phyloP scores from a whole-genome alignment of 64 coral and sea anemone genomes.

The Actinia tenebrosa region DNA sequence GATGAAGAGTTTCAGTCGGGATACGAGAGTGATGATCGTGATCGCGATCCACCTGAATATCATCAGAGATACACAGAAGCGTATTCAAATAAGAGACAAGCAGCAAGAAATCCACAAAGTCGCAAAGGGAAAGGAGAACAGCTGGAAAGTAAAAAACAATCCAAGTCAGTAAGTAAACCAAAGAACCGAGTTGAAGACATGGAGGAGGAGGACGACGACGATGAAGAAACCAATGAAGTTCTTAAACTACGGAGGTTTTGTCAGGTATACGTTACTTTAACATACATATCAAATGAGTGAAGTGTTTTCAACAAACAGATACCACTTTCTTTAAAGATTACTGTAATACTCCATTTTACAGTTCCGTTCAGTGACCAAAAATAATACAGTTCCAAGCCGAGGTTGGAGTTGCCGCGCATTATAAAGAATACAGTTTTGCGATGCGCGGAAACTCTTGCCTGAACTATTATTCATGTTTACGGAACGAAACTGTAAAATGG shows the following conservation, averaged over 20 bases:
- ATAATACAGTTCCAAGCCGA: too few relatives aligned
- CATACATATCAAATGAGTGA: too few relatives aligned
- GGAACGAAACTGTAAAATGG: too few relatives aligned
- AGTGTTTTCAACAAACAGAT: too few relatives aligned
- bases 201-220: not conserved
- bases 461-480: too few relatives aligned
- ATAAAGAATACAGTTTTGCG: too few relatives aligned
- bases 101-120: not conserved
- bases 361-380: too few relatives aligned
- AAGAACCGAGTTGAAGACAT: not conserved
- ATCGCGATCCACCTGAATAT: not conserved
- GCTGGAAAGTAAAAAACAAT: not conserved
- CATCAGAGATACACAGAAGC: not conserved
- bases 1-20: not conserved
- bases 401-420: too few relatives aligned
- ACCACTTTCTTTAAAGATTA: too few relatives aligned
- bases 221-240: not conserved
- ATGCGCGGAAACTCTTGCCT: too few relatives aligned
- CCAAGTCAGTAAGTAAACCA: not conserved
- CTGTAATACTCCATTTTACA: too few relatives aligned
- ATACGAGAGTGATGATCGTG: not conserved
- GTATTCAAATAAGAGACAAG: not conserved
- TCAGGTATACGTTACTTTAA: not conserved
- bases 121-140: not conserved
- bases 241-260: not conserved